These are phyloP conservation scores for Protonemura montana DNA, from an alignment of 2,888 invertebrate species.

Conservation along the genomic window DNA sequence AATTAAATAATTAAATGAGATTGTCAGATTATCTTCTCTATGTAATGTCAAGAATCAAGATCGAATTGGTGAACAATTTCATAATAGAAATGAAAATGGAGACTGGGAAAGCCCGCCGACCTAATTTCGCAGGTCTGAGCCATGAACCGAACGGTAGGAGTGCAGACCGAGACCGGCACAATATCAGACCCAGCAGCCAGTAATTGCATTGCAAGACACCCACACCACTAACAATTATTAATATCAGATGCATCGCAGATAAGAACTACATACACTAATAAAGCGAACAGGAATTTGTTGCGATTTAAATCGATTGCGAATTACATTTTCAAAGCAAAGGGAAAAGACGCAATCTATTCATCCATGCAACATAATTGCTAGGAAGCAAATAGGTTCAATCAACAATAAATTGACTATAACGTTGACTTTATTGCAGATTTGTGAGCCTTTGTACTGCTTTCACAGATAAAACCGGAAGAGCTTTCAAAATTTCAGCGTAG, in stretches of 20 bases:
- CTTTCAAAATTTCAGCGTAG: not conserved
- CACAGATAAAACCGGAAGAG: not conserved
- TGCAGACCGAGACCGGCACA: no score
- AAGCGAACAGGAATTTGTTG: not conserved
- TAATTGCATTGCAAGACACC: not conserved
- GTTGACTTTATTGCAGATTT: not conserved
- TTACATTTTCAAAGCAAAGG: not conserved
- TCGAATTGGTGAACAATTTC: not conserved
- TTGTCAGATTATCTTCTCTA: not conserved
- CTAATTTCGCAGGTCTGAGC: not conserved
- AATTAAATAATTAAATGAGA: not conserved
- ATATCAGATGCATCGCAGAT: not conserved
- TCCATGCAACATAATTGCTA: not conserved
- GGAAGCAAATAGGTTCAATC: not conserved
- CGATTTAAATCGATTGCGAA: not conserved
- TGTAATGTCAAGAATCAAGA: not conserved
- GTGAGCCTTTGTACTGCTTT: not conserved
- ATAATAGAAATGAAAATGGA: not conserved
- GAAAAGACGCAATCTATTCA: not conserved
- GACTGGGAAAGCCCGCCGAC: not conserved
- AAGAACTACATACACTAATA: not conserved
- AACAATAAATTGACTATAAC: not conserved
- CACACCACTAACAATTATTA: not conserved
- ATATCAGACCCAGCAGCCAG: not conserved
- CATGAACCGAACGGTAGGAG: no score